phyloP scores from a whole-genome alignment of 2,797 vertebrate genomes.

The Arnoldichthys spilopterus region DNA sequence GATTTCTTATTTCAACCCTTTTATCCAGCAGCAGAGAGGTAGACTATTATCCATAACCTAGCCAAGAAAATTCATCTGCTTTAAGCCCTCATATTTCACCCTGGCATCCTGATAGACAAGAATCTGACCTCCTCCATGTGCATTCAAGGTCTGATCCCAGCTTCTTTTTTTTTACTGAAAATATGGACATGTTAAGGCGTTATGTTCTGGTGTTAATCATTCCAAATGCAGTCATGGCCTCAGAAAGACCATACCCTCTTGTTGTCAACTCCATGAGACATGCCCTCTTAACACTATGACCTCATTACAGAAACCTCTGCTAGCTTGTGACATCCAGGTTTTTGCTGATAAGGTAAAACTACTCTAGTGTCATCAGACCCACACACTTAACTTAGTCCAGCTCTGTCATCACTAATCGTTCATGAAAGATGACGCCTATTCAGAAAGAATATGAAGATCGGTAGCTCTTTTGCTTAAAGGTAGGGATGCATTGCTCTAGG shows the following conservation, averaged over 20 bases:
- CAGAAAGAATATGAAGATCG: background rate
- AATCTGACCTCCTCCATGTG: constrained; percentile 20
- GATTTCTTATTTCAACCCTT: background rate
- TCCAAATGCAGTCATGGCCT: constrained; percentile 17
- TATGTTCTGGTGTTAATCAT: constrained; percentile 40
- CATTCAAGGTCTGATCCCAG: constrained; percentile 15
- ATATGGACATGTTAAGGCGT: constrained; percentile 31
- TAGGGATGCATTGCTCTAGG: background rate
- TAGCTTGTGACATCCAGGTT: background rate
- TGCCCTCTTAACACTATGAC: background rate
- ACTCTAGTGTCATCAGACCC: background rate
- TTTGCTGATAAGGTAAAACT: background rate
- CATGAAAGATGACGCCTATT: background rate
- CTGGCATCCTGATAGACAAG: background rate
- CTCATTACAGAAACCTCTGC: constrained; percentile 1
- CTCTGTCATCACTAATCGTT: constrained; percentile 18
- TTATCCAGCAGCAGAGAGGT: background rate
- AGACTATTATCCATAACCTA: constrained; percentile 5
- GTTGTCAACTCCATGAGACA: constrained; percentile 18
- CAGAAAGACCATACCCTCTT: constrained; percentile 23
- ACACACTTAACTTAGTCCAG: background rate
- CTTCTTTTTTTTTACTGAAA: background rate
- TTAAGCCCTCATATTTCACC: constrained; percentile 22
- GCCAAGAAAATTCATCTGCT: constrained; percentile 20
- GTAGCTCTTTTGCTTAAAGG: background rate